Conservation (phyloP, 1,140 invertebrate species). For the Anoplolepis gracilipes region DNA sequence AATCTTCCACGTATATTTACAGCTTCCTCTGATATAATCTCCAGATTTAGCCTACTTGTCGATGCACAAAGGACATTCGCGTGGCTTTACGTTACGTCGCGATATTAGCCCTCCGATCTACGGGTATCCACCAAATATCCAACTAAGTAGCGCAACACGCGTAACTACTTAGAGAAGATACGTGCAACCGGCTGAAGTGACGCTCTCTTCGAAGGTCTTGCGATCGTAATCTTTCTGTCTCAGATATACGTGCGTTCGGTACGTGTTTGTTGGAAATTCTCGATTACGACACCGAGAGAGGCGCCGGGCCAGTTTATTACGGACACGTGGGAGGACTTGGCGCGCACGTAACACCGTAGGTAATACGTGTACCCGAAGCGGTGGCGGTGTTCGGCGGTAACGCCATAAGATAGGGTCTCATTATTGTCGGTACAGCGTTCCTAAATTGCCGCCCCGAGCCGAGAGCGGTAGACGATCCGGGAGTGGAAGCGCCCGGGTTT, state of each 20-base stretch:
- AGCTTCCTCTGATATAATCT: not conserved
- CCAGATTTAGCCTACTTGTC: not conserved
- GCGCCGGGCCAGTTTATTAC: conserved; percentile 77
- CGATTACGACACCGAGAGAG: conserved; percentile 68
- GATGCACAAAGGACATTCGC: not conserved
- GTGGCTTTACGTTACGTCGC: not conserved
- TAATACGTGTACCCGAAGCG: conserved; percentile 69
- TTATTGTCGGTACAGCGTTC: conserved; percentile 79
- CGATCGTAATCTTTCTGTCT: conserved; percentile 74
- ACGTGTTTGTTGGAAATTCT: conserved; percentile 76
- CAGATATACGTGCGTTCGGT: conserved; percentile 53
- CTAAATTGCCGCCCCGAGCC: conserved; percentile 82
- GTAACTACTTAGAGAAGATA: conserved; percentile 43
- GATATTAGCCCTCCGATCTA: conserved; percentile 23
- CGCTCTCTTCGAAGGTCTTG: conserved; percentile 67
- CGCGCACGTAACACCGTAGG: conserved; percentile 70
- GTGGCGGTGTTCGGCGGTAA: conserved; percentile 51
- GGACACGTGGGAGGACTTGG: conserved; percentile 75
- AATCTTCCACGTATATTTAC: not conserved
- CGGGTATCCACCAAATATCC: conserved; percentile 18
- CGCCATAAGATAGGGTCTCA: conserved; percentile 81
- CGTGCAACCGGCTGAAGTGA: conserved; percentile 59
- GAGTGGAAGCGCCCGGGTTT: conserved; percentile 38
- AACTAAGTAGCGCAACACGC: conserved; percentile 40
- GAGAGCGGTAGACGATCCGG: conserved; percentile 68